Evolutionary conservation across 1,140 invertebrate genomes (phyloP).

Genomic region (Piezodorus guildinii): DNA sequence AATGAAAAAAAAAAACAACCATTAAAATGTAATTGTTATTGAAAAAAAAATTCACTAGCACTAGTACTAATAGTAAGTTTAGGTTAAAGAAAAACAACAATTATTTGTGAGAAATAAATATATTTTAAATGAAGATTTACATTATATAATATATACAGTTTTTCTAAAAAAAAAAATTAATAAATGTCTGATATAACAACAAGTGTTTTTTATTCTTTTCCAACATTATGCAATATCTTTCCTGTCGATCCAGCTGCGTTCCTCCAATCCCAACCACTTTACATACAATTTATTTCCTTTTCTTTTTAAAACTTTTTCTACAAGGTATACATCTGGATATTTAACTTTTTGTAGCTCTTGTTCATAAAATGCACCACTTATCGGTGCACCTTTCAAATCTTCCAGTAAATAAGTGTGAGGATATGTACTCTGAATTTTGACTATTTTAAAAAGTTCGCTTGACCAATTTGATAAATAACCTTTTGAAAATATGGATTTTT

Average conservation of each 20-base stretch:
- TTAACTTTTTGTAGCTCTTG: constrained; percentile 14
- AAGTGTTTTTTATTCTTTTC: background rate
- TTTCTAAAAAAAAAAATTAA: background rate
- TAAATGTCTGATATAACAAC: background rate
- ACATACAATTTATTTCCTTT: background rate
- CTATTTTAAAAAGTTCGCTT: constrained; percentile 23
- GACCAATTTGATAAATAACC: constrained; percentile 31
- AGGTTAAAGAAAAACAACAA: too few relatives aligned
- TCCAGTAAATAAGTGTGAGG: background rate
- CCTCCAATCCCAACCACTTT: constrained; percentile 14
- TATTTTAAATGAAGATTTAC: too few relatives aligned
- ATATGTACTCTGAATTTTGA: background rate
- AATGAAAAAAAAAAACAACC: too few relatives aligned
- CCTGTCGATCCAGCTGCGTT: background rate
- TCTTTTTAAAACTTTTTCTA: constrained; percentile 17
- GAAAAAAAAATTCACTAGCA: too few relatives aligned
- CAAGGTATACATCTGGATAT: constrained; percentile 3
- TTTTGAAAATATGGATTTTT: constrained; percentile 29
- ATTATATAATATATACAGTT: too few relatives aligned
- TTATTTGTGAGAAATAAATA: too few relatives aligned
- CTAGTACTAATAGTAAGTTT: too few relatives aligned
- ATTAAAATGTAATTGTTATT: too few relatives aligned
- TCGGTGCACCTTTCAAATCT: background rate
- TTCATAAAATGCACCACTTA: constrained; percentile 16
- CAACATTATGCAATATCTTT: background rate